Conservation (phyloP, 2,888 invertebrate species). For the Drosophila anomelani region DNA sequence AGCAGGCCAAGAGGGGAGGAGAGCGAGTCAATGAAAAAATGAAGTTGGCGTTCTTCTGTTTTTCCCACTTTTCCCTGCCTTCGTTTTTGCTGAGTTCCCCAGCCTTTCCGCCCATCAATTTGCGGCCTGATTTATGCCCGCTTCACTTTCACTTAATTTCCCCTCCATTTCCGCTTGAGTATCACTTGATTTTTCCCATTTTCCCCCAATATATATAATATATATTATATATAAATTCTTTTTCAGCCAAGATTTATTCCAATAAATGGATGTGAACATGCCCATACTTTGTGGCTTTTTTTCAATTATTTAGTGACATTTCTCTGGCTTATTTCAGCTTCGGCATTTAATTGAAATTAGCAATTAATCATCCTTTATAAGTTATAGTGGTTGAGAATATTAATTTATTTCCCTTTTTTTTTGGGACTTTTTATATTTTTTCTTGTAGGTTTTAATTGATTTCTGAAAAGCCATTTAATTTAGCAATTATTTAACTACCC, state of each 20-base stretch:
- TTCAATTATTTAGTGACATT: conserved; percentile 8
- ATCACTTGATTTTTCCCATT: conserved; percentile 23
- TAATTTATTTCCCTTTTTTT: neutral
- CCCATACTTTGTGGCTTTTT: conserved; percentile 1
- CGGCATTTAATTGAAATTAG: neutral
- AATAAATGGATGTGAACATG: neutral
- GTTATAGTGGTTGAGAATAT: neutral
- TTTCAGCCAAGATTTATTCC: conserved; percentile 7
- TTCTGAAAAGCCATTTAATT: neutral
- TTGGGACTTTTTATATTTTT: neutral
- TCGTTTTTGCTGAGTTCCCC: neutral
- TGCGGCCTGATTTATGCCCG: conserved; percentile 39
- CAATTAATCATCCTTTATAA: neutral
- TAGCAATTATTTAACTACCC: neutral
- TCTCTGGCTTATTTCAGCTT: neutral
- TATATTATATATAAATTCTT: neutral
- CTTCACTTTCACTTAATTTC: conserved; percentile 41
- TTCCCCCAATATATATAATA: neutral
- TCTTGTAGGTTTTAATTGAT: neutral
- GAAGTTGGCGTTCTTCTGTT: conserved; percentile 10
- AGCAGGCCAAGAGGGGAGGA: conserved; percentile 38
- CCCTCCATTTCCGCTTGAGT: conserved; percentile 26
- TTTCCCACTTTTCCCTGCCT: neutral
- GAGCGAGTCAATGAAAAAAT: conserved; percentile 32
- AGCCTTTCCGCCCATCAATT: conserved; percentile 14